phyloP scores from a whole-genome alignment of 53 echinoderm and acorn worm species.

The Glandiceps talaboti region DNA sequence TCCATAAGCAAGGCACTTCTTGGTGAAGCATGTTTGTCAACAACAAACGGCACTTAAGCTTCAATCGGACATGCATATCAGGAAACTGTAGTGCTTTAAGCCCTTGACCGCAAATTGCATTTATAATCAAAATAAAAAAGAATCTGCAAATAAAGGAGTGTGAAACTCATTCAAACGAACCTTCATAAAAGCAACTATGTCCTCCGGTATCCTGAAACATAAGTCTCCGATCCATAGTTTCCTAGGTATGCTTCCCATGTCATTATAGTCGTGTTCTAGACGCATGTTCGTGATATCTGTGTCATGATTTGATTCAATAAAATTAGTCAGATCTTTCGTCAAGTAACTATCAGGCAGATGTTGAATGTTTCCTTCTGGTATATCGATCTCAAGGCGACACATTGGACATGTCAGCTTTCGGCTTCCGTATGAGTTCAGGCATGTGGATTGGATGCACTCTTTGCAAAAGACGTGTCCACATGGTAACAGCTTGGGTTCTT shows the following conservation, averaged over 20 bases:
- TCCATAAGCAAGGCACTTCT: no score
- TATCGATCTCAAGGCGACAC: background rate
- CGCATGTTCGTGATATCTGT: background rate
- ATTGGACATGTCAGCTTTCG: background rate
- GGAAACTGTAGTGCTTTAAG: no score
- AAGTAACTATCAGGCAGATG: background rate
- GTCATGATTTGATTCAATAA: background rate
- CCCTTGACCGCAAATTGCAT: no score
- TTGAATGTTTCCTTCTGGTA: background rate
- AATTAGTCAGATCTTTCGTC: background rate
- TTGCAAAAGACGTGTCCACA: background rate
- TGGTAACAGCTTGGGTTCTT: background rate
- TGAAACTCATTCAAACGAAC: no score
- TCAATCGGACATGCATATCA: no score
- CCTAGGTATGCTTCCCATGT: background rate
- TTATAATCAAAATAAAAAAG: no score
- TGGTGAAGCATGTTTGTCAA: no score
- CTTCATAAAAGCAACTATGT: background rate
- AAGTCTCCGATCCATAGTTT: background rate
- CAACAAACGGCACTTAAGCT: no score
- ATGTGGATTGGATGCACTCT: background rate
- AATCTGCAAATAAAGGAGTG: no score
- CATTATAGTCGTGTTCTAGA: background rate
- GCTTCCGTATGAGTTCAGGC: background rate
- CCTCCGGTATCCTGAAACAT: background rate